Evolutionary conservation across 1,140 invertebrate species (phyloP).

Genomic region (Drosophila insularis): DNA sequence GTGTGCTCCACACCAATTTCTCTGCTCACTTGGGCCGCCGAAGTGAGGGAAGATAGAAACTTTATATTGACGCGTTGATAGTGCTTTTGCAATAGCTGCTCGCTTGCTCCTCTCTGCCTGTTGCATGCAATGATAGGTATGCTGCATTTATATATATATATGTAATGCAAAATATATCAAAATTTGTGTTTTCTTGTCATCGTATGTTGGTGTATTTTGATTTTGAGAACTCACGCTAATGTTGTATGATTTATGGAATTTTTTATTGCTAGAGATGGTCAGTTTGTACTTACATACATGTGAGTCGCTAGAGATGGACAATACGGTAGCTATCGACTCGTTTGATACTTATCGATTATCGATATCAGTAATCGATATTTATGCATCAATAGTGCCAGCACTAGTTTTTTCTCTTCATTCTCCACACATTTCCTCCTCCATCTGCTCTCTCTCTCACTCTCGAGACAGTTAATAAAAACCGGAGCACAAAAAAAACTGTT

Average conservation of each 20-base stretch:
- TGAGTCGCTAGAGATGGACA: not conserved
- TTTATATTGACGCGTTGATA: slow-evolving; percentile 39
- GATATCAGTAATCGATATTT: no score
- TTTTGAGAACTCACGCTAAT: slow-evolving; percentile 27
- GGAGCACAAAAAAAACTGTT: no score
- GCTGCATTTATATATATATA: slow-evolving; percentile 38
- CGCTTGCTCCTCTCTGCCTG: slow-evolving; percentile 46
- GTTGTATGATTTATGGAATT: slow-evolving; percentile 6
- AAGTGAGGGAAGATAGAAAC: slow-evolving; percentile 31
- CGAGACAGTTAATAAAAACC: no score
- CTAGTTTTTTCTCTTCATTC: no score
- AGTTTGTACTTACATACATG: not conserved
- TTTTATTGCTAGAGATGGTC: not conserved
- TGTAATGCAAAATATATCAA: not conserved
- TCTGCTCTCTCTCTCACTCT: no score
- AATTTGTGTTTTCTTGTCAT: slow-evolving; percentile 11
- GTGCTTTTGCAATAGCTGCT: slow-evolving; percentile 36
- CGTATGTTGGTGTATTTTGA: slow-evolving; percentile 20
- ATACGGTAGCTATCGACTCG: no score
- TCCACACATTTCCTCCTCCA: no score
- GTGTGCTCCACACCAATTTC: slow-evolving; percentile 18
- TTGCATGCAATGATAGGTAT: slow-evolving; percentile 37
- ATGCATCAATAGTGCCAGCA: no score
- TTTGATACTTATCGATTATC: no score
- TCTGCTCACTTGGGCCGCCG: slow-evolving; percentile 16